phyloP scores from a whole-genome alignment of 2,888 invertebrate genomes.

The Melipona beecheii region DNA sequence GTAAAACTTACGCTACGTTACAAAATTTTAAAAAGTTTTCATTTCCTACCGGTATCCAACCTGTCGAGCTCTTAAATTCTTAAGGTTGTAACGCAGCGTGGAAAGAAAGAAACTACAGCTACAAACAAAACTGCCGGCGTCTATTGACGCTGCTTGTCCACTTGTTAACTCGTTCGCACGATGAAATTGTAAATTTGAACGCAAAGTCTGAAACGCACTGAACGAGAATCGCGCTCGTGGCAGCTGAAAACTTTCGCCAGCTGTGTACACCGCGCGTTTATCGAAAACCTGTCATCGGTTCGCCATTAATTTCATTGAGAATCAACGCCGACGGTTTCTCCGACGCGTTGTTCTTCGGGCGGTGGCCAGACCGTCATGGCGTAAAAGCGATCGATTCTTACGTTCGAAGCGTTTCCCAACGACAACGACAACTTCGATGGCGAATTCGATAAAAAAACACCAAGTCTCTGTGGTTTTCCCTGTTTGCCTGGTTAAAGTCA shows the following conservation, averaged over 20 bases:
- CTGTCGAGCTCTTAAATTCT: too few relatives aligned
- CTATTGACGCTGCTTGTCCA: neutral
- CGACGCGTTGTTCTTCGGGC: neutral
- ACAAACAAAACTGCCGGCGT: neutral
- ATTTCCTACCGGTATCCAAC: neutral
- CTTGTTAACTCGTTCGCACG: neutral
- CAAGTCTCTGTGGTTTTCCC: conserved; percentile 25
- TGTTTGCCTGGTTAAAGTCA: conserved; percentile 26
- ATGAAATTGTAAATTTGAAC: neutral
- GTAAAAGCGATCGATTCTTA: conserved; percentile 38
- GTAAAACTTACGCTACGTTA: neutral
- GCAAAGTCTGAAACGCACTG: neutral
- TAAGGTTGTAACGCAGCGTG: too few relatives aligned
- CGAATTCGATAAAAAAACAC: conserved; percentile 50
- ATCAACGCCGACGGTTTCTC: neutral
- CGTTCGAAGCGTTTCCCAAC: conserved; percentile 42
- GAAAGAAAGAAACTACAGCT: too few relatives aligned
- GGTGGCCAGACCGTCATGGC: neutral
- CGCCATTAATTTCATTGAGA: conserved; percentile 23
- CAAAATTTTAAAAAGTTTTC: neutral
- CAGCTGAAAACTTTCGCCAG: conserved; percentile 2
- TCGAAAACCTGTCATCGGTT: conserved; percentile 19
- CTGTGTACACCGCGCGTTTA: neutral
- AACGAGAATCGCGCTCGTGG: neutral
- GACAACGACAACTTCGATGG: conserved; percentile 20